Evolutionary conservation across 2,888 invertebrate species (phyloP), one percentile per base, ranked within the genome.

Genomic region (Aleiodes leptofemur): DNA sequence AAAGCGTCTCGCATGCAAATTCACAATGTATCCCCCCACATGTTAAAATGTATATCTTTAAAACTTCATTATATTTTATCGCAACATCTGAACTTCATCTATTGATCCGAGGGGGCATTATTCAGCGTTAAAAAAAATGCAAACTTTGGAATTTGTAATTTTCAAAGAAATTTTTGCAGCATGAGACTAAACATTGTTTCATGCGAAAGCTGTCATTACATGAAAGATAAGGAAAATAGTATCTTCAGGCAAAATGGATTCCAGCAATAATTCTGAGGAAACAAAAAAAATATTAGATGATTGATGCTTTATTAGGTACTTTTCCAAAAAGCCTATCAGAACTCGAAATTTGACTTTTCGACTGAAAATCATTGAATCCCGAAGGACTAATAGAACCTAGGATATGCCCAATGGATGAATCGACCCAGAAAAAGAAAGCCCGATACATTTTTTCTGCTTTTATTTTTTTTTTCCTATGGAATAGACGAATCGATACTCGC

Each of bases 1-100:
- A 56, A 43, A 64, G 48, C 79, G 81, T 81, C 80, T 81, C 80
- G 81, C 81, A 84, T 86, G 85, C 83, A 86, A 86, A 86, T 86
- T 82, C 78, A 53, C 29, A 66, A 53, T 43, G 43, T 11, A 43
- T 43, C 43, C 43, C 43, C 43, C 43, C 8, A 43, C 43, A 43
- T 43, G 14, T 23, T 38, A 34, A 23, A 64, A 64, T 56, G 56
- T 64, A 43, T 64, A 48, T 43, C 48, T 64, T 64, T 64, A 64
- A 64, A 38, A 64, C 64, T 64, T 64, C 43, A 64, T 64, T 64
- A 64, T 64, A 23, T 48, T 64, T 14, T 16, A 8, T 23, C 43
- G 16, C n/a, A 2, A n/a, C 13, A 38, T 38, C 38, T 38, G 23
- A n/a, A 7, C 38, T 38, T 48, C 64, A 16, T 64, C 64, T 43